phyloP scores from a whole-genome alignment of 2,113 vertebrate genomes.

The Etheostoma spectabile region DNA sequence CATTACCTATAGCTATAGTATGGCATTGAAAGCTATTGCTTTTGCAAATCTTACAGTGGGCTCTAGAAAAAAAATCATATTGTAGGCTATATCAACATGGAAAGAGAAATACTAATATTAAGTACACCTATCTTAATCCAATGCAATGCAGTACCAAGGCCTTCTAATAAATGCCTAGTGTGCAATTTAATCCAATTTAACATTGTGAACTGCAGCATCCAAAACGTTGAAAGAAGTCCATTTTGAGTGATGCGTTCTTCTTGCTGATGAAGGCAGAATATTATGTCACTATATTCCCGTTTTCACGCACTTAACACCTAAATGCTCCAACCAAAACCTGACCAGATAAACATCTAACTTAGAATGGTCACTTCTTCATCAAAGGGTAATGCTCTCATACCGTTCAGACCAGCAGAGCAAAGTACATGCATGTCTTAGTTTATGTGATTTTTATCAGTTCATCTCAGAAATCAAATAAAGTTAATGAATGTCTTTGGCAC shows the following conservation, averaged over 20 bases:
- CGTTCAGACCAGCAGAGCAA: not conserved
- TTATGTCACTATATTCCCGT: slow-evolving; percentile 2
- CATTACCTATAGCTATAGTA: not conserved
- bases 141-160: too few relatives aligned
- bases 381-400: not conserved
- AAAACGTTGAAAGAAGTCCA: not conserved
- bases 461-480: not conserved
- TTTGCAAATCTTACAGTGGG: too few relatives aligned
- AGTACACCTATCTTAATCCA: not conserved
- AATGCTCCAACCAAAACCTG: slow-evolving; percentile 3
- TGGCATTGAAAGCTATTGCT: not conserved
- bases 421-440: not conserved
- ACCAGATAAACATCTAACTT: not conserved
- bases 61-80: not conserved
- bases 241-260: not conserved
- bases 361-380: not conserved
- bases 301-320: slow-evolving; percentile 12
- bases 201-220: not conserved
- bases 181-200: not conserved
- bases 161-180: not conserved
- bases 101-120: not conserved
- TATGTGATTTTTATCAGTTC: slow-evolving; percentile 8
- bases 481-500: not conserved
- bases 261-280: slow-evolving; percentile 12
- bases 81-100: not conserved